A percentile compares a stretch with the other conserved stretches of the same genome.
Conservation (phyloP, 2,797 vertebrate species). For the Melanotaenia parkinsoni region DNA sequence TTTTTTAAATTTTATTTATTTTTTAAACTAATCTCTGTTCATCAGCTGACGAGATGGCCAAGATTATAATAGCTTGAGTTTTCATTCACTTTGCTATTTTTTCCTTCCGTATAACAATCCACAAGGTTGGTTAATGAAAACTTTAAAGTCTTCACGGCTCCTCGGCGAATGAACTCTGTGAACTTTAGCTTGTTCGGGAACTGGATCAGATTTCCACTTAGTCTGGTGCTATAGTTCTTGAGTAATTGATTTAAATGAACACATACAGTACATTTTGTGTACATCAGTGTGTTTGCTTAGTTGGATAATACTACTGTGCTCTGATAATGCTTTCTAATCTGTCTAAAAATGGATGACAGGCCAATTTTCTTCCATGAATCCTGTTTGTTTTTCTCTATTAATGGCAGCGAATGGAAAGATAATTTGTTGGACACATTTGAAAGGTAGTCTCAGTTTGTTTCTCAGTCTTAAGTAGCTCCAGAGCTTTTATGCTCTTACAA, state of each 20-base stretch:
- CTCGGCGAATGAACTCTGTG: conserved; percentile 29
- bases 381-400: neutral
- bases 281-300: neutral
- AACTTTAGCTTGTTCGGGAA: conserved; percentile 27
- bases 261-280: neutral
- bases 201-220: neutral
- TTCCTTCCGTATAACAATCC: conserved; percentile 23
- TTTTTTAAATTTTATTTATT: too few species aligned
- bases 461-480: neutral
- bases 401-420: neutral
- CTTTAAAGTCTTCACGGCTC: conserved; percentile 11
- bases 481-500: neutral
- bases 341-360: neutral
- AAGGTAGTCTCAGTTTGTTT: neutral
- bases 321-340: neutral
- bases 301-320: neutral
- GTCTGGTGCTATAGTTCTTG: neutral
- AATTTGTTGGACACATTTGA: neutral
- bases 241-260: conserved; percentile 2
- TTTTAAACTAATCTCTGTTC: conserved; percentile 56
- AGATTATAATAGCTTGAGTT: conserved; percentile 69
- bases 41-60: conserved; percentile 77
- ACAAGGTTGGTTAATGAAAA: conserved; percentile 17
- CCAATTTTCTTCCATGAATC: neutral
- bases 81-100: conserved; percentile 57